Base-by-base conservation (phyloP, 92 coral and sea anemone species). In the Pocillopora grandis region DNA sequence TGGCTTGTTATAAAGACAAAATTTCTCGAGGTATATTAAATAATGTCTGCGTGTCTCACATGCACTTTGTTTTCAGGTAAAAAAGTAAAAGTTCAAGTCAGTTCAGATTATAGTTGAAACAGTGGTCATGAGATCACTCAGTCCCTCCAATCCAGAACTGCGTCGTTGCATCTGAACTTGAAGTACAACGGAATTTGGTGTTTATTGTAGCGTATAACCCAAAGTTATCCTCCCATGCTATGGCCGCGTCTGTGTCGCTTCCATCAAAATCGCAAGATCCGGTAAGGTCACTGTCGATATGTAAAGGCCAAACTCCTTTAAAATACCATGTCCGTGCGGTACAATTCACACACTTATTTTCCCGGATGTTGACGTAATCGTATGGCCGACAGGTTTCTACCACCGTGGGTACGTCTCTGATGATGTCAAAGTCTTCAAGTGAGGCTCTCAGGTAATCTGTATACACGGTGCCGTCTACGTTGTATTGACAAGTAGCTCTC, bases 401-500 rank as follows among this genome's bases (percentile, higher is more conserved):
- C 62, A 59, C 19, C 37, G 18, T 52, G 63, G 62, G 42, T 21
- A 12, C 27, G 21, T 27, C 62, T 12, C 64, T 56, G 62, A 75
- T 8, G 37, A 55, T 23, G 65, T 72, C 77, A 15, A 72, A 72
- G 59, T 42, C 61, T 42, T 72, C 77, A 72, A 72, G 42, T 17
- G 58, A 42, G 11, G 77, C 57, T 42, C 77, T 52, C 11, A 72
- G 21, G 77, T 72, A 72, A 72, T 72, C 77, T 15, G 19, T 72
- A 27, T 52, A 77, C 13, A 63, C 85, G 17, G 71, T 60, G 13
- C 85, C 85, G 31, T 80, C 60, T 36, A 60, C 19, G 58, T 65
- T 61, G 72, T 37, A 80, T n/a, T 27, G 52, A 33, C 85, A 80
- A 80, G 85, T 80, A n/a, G 85, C 85, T 66, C 85, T 59, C 85